Evolutionary conservation across 2,888 invertebrate species (phyloP).

Genomic region (Priocnemis perturbator): DNA sequence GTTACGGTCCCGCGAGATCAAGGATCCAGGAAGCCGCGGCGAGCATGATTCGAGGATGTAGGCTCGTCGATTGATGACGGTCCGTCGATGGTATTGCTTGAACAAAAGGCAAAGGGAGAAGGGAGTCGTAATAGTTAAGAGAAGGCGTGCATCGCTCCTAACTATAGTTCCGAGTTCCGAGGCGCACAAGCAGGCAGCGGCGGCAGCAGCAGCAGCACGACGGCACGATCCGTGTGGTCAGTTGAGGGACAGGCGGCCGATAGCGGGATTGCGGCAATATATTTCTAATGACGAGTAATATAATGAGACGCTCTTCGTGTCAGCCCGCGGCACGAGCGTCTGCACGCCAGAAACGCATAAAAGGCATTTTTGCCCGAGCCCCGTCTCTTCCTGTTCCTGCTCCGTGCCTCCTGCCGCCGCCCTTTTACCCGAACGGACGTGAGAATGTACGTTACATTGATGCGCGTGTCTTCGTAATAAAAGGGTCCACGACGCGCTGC

Average conservation of each 20-base stretch:
- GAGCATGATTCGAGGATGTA: too few species aligned
- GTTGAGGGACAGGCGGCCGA: too few species aligned
- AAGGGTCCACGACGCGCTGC: too few species aligned
- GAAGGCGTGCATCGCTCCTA: neutral
- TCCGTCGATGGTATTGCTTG: too few species aligned
- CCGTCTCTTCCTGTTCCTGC: neutral
- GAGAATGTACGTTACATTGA: neutral
- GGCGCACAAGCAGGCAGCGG: too few species aligned
- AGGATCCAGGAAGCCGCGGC: too few species aligned
- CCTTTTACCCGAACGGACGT: neutral
- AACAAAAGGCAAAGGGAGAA: neutral
- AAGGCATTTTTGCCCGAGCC: neutral
- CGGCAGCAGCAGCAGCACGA: too few species aligned
- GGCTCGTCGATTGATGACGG: too few species aligned
- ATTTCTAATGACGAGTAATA: conserved; percentile 2
- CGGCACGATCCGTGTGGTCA: too few species aligned
- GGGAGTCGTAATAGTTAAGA: neutral
- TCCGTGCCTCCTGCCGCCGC: neutral
- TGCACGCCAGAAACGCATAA: conserved; percentile 21
- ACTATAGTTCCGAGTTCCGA: too few species aligned
- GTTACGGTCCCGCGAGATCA: too few species aligned
- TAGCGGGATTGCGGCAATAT: conserved; percentile 14
- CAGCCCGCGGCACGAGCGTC: conserved; percentile 15
- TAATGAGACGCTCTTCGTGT: conserved; percentile 15
- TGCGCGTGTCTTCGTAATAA: neutral